These are phyloP conservation scores for Drosophila rufa DNA, from an alignment of 1,140 invertebrate genomes.

Conservation along the genomic window DNA sequence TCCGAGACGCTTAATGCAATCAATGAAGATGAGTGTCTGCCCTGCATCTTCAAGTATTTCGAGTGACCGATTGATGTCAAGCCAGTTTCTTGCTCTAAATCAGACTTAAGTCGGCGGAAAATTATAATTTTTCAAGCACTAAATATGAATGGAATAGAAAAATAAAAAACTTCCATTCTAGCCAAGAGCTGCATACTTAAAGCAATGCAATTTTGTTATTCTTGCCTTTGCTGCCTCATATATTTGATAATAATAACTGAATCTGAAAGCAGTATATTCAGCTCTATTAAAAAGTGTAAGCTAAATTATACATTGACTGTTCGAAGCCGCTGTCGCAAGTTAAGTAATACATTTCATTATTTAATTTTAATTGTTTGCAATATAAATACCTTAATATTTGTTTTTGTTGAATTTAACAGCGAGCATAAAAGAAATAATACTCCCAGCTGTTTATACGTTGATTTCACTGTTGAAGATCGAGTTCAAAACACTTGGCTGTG, in stretches of 20 bases:
- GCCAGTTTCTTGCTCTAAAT: background rate
- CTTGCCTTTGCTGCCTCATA: background rate
- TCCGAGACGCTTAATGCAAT: slow-evolving; percentile 16
- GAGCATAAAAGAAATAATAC: background rate
- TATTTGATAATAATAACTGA: background rate
- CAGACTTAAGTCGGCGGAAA: background rate
- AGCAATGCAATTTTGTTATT: background rate
- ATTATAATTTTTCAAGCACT: background rate
- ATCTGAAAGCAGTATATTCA: background rate
- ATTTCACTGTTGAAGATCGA: slow-evolving; percentile 7
- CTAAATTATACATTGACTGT: background rate
- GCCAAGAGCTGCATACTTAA: background rate
- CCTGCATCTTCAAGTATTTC: background rate
- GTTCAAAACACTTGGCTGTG: slow-evolving; percentile 8
- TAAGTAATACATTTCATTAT: slow-evolving; percentile 21
- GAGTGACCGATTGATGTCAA: slow-evolving; percentile 23
- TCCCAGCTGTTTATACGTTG: slow-evolving; percentile 32
- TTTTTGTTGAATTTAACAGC: slow-evolving; percentile 11
- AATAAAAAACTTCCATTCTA: background rate
- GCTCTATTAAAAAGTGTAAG: background rate
- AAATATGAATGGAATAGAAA: background rate
- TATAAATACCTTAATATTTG: background rate
- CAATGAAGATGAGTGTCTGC: slow-evolving; percentile 25
- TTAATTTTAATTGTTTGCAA: background rate
- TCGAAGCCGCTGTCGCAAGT: slow-evolving; percentile 2